These are phyloP conservation scores for Toxostoma redivivum DNA, from an alignment of 2,113 vertebrate species.

Conservation along the genomic window DNA sequence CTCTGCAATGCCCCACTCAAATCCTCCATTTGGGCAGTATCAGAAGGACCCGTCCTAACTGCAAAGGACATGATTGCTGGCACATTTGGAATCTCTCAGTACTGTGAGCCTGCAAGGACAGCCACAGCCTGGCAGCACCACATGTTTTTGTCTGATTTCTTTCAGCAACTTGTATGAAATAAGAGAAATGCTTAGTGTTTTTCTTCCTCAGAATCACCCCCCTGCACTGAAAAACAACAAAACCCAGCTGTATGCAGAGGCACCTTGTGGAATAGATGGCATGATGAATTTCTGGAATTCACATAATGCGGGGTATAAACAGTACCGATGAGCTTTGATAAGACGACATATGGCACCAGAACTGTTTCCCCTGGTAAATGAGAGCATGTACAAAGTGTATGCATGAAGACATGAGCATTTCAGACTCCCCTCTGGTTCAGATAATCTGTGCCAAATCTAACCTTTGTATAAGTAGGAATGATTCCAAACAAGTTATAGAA, in stretches of 20 bases:
- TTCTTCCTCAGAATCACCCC: not conserved
- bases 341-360: not conserved
- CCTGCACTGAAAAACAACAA: not conserved
- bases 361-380: constrained; percentile 2
- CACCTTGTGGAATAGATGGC: constrained; percentile 21
- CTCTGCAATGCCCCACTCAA: not conserved
- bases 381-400: not conserved
- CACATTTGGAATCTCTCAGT: not conserved
- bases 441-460: constrained; percentile 25
- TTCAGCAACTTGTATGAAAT: constrained; percentile 14
- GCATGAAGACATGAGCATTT: not conserved
- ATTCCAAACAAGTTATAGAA: constrained; percentile 41
- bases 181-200: not conserved
- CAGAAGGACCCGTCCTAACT: not conserved
- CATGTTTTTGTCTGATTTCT: not conserved
- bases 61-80: not conserved
- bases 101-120: not conserved
- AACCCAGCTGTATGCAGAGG: constrained; percentile 30
- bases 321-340: not conserved
- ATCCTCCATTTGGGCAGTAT: not conserved
- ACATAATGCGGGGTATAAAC: not conserved
- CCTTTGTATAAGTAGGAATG: constrained; percentile 38
- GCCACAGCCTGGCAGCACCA: not conserved
- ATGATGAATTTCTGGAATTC: constrained; percentile 13
- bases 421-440: constrained; percentile 25